phyloP scores from a whole-genome alignment of 2,113 vertebrate species.

The Orycteropus afer region DNA sequence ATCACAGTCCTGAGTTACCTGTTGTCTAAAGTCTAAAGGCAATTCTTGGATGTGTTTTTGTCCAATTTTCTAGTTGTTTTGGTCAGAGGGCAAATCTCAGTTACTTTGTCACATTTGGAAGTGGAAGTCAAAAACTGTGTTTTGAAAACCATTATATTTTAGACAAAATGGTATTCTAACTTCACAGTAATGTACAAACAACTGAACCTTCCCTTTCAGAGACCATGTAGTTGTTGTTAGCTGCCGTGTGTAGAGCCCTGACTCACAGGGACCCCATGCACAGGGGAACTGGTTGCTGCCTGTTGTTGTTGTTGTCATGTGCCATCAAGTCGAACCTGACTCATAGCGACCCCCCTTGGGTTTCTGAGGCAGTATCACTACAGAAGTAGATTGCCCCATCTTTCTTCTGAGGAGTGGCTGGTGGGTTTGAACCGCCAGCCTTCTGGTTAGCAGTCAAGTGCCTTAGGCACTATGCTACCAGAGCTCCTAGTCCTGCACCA shows the following conservation, averaged over 20 bases:
- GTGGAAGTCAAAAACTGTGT: not conserved
- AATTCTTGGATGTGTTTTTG: not conserved
- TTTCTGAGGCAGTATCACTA: too few relatives aligned
- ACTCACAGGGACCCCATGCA: not conserved
- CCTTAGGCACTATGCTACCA: too few relatives aligned
- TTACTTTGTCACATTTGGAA: conserved; percentile 7
- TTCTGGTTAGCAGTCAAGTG: too few relatives aligned
- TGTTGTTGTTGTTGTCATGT: too few relatives aligned
- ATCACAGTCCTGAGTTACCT: not conserved
- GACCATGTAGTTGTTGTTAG: not conserved
- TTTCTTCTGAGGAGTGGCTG: too few relatives aligned
- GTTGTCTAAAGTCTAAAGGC: conserved; percentile 6
- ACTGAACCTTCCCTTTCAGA: not conserved
- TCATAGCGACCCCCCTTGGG: too few relatives aligned
- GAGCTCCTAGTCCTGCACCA: too few relatives aligned
- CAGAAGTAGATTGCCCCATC: too few relatives aligned
- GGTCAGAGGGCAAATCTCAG: not conserved
- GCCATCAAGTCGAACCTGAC: too few relatives aligned
- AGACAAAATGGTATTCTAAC: conserved; percentile 18
- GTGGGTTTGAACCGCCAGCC: too few relatives aligned
- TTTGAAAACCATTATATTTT: not conserved
- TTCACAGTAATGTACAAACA: conserved; percentile 5
- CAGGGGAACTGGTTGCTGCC: not conserved
- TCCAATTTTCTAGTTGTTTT: conserved; percentile 13
- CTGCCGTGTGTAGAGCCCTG: not conserved